Conservation (phyloP, 1,140 invertebrate genomes). For the Parapsyche elsis region DNA sequence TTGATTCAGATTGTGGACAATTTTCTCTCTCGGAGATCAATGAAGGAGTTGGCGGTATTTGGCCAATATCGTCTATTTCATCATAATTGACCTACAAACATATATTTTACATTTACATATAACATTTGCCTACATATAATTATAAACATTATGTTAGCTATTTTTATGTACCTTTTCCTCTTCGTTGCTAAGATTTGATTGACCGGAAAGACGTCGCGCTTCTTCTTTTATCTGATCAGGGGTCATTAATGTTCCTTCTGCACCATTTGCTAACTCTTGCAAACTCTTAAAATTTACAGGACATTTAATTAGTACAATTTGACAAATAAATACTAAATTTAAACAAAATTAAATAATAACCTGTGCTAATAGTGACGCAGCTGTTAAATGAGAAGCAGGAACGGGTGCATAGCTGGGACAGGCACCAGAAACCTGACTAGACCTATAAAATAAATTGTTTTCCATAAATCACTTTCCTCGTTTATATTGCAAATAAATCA, state of each 20-base stretch:
- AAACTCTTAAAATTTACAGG: constrained; percentile 50
- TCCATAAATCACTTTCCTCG: not conserved
- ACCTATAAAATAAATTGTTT: constrained; percentile 61
- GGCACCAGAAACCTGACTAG: constrained; percentile 74
- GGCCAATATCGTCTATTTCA: constrained; percentile 39
- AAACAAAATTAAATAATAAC: constrained; percentile 36
- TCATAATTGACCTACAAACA: constrained; percentile 37
- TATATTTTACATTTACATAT: constrained; percentile 2
- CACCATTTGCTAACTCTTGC: constrained; percentile 53
- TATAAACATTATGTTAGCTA: not conserved
- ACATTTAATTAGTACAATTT: constrained; percentile 19
- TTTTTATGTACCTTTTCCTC: constrained; percentile 50
- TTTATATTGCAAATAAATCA: not conserved
- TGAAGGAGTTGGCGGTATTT: constrained; percentile 1
- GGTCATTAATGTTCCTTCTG: constrained; percentile 64
- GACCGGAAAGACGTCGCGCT: constrained; percentile 67
- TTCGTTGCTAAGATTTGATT: constrained; percentile 66
- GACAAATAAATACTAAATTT: not conserved
- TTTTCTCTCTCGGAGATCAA: constrained; percentile 6
- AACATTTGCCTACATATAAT: not conserved
- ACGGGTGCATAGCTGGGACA: constrained; percentile 63
- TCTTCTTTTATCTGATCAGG: constrained; percentile 73
- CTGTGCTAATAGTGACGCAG: constrained; percentile 59
- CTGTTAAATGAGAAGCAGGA: constrained; percentile 68
- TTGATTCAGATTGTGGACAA: constrained; percentile 58